Evolutionary conservation across 2,888 invertebrate genomes (phyloP).

Genomic region (Itoplectis maculator): DNA sequence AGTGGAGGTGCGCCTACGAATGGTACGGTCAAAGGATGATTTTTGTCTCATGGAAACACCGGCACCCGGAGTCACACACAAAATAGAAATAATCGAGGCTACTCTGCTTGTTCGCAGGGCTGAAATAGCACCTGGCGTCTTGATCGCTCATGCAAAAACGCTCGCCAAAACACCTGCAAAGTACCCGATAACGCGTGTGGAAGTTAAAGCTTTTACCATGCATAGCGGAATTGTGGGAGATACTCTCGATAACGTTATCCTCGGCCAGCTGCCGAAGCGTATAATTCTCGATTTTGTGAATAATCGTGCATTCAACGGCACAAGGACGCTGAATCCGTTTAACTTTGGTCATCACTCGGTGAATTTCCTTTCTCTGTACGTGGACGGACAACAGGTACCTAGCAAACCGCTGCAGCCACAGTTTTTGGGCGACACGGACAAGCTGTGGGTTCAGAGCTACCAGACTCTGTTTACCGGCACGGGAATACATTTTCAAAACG

Average conservation of each 20-base stretch:
- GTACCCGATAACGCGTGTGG: not conserved
- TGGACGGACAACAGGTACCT: conserved; percentile 37
- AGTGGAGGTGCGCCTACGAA: conserved; percentile 66
- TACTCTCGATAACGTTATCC: conserved; percentile 71
- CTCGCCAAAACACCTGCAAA: not conserved
- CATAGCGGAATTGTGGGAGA: conserved; percentile 69
- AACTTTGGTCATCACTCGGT: conserved; percentile 20
- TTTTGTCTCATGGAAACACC: conserved; percentile 64
- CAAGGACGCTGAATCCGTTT: conserved; percentile 6
- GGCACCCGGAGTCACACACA: conserved; percentile 29
- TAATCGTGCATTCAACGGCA: conserved; percentile 36
- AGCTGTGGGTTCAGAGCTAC: too few relatives aligned
- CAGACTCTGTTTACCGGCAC: not conserved
- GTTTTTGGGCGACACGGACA: not conserved
- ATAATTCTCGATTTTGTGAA: conserved; percentile 34
- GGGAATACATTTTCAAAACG: not conserved
- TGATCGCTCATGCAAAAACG: conserved; percentile 18
- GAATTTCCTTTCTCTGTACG: conserved; percentile 25
- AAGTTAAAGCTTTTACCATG: conserved; percentile 61
- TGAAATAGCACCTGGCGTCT: conserved; percentile 23
- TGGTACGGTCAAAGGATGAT: conserved; percentile 66
- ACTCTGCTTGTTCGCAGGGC: conserved; percentile 31
- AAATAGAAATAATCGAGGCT: conserved; percentile 33
- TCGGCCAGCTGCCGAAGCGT: conserved; percentile 17
- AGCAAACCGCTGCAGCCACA: conserved; percentile 8